Percentiles rank a stretch among this genome's conserved stretches.
phyloP scores from a whole-genome alignment of 2,113 vertebrate species.

The Clinocottus analis region DNA sequence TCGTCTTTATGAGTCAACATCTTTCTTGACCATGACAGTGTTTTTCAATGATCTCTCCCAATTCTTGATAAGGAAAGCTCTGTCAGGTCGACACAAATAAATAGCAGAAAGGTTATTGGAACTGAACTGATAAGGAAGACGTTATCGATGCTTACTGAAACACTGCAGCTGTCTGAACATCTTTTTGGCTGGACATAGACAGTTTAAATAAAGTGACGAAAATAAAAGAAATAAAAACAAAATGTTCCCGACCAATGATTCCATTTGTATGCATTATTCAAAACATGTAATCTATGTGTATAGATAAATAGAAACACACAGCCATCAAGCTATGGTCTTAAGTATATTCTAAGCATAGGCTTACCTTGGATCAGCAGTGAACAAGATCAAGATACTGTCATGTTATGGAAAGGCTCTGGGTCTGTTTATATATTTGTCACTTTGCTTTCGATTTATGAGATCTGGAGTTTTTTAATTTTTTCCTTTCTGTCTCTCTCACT shows the following conservation, averaged over 20 bases:
- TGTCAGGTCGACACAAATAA: not conserved
- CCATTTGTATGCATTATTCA: not conserved
- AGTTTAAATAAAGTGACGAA: not conserved
- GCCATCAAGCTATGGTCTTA: not conserved
- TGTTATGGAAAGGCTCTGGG: conserved; percentile 13
- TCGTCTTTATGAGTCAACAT: not conserved
- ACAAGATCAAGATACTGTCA: conserved; percentile 16
- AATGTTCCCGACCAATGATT: not conserved
- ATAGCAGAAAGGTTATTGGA: not conserved
- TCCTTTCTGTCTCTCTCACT: not conserved
- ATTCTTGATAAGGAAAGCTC: not conserved
- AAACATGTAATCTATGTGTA: not conserved
- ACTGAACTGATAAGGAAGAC: not conserved
- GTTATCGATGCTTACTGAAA: not conserved
- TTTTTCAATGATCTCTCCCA: not conserved
- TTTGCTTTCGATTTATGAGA: conserved; percentile 66
- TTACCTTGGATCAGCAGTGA: conserved; percentile 67
- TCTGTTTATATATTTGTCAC: conserved; percentile 52
- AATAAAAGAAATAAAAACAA: not conserved
- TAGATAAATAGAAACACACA: not conserved
- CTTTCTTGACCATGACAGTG: not conserved
- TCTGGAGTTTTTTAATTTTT: conserved; percentile 51
- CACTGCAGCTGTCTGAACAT: not conserved
- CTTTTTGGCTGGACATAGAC: not conserved
- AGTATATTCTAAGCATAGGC: not conserved